Conservation (phyloP, 1,140 invertebrate genomes). For the Monomorium pharaonis region DNA sequence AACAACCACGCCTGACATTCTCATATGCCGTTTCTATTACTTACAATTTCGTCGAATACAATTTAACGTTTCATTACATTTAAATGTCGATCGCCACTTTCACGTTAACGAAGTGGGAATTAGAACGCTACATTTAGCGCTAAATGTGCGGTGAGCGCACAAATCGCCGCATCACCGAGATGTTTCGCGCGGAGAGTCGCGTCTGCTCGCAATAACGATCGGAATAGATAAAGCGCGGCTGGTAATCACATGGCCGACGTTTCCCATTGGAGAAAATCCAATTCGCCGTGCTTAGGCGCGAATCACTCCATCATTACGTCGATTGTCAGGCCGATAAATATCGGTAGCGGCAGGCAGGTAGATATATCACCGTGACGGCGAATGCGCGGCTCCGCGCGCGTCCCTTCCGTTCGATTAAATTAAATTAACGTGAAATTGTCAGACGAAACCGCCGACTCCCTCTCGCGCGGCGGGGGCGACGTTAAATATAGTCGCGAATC, state of each 20-base stretch:
- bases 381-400: background rate
- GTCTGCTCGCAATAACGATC: background rate
- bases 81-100: background rate
- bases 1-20: no score
- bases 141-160: background rate
- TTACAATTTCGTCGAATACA: no score
- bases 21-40: no score
- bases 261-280: background rate
- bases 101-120: constrained; percentile 14
- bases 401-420: constrained; percentile 36
- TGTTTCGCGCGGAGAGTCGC: background rate
- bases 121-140: background rate
- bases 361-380: constrained; percentile 10
- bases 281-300: background rate
- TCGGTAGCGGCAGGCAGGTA: constrained; percentile 27
- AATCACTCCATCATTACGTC: background rate
- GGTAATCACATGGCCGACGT: constrained; percentile 6
- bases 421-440: constrained; percentile 55
- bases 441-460: constrained; percentile 32
- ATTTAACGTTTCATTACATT: background rate
- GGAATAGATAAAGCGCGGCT: background rate
- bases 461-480: background rate
- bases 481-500: constrained; percentile 45
- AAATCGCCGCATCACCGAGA: background rate
- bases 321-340: constrained; percentile 46